Evolutionary conservation across 2,113 vertebrate species (phyloP).

Genomic region (Callopanchax toddi): DNA sequence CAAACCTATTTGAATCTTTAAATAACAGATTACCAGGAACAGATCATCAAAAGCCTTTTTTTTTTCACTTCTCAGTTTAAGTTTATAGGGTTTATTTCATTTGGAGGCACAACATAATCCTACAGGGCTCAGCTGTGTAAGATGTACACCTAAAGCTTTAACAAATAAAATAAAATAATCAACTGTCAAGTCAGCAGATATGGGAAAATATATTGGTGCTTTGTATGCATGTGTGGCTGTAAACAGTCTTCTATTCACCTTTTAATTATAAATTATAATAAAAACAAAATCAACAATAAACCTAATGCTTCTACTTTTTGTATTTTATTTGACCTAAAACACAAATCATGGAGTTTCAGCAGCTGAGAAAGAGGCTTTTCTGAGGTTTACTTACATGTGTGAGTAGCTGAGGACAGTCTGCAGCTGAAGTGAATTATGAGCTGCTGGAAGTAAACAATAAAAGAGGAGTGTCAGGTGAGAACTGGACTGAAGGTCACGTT

Average conservation of each 20-base stretch:
- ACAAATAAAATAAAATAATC: background rate
- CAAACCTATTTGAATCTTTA: background rate
- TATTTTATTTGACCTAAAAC: no score
- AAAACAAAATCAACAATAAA: background rate
- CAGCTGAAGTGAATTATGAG: conserved; percentile 19
- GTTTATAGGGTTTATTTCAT: background rate
- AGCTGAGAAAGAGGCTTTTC: background rate
- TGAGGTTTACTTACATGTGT: background rate
- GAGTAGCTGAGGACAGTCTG: conserved; percentile 6
- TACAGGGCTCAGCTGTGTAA: no score
- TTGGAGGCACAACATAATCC: background rate
- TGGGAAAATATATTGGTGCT: background rate
- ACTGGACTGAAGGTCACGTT: conserved; percentile 29
- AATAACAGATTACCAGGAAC: background rate
- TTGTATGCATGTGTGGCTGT: background rate
- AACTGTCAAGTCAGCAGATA: conserved; percentile 27
- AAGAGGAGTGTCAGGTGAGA: conserved; percentile 13
- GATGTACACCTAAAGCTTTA: background rate
- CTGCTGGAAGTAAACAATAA: conserved; percentile 14
- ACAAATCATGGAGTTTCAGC: background rate
- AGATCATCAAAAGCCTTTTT: background rate
- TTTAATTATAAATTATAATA: background rate
- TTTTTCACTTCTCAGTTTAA: background rate
- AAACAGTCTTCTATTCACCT: background rate
- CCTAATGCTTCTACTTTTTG: no score